Percentiles rank a stretch among this genome's conserved stretches.
Conservation (phyloP, 2,113 vertebrate genomes). For the Nothoprocta perdicaria region DNA sequence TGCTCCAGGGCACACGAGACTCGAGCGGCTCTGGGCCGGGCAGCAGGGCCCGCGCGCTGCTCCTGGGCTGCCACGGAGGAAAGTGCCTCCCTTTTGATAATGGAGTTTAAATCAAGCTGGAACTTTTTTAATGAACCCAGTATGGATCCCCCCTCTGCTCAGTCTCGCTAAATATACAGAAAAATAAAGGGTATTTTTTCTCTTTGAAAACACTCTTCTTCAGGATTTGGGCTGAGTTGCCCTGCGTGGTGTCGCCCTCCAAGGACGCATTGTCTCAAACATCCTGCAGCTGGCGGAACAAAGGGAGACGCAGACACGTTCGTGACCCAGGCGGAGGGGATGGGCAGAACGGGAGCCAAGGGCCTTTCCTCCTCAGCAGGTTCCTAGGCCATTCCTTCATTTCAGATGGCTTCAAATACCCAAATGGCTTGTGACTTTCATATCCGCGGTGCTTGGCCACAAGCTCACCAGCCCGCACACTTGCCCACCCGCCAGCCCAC, state of each 20-base stretch:
- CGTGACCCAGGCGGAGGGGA: too few relatives aligned
- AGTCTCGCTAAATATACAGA: not conserved
- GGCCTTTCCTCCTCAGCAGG: not conserved
- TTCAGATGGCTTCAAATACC: slow-evolving; percentile 15
- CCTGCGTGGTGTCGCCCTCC: not conserved
- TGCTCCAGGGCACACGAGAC: too few relatives aligned
- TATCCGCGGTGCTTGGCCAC: not conserved
- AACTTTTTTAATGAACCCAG: too few relatives aligned
- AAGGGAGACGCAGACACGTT: too few relatives aligned
- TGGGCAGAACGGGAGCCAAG: not conserved
- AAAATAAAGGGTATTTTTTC: not conserved
- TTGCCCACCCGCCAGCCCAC: too few relatives aligned
- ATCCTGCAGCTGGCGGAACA: fast-evolving
- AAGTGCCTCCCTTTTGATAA: too few relatives aligned
- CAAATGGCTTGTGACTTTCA: not conserved
- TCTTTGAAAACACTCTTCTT: not conserved
- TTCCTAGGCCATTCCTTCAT: not conserved
- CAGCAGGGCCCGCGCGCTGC: too few relatives aligned
- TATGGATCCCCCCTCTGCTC: not conserved
- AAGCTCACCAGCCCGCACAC: too few relatives aligned
- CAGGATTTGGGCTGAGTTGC: not conserved
- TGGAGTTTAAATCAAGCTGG: too few relatives aligned
- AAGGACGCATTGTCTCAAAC: not conserved
- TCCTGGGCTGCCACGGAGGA: not conserved
- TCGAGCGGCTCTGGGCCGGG: too few relatives aligned